phyloP scores from a whole-genome alignment of 2,797 vertebrate genomes.

The Uromys caudimaculatus region DNA sequence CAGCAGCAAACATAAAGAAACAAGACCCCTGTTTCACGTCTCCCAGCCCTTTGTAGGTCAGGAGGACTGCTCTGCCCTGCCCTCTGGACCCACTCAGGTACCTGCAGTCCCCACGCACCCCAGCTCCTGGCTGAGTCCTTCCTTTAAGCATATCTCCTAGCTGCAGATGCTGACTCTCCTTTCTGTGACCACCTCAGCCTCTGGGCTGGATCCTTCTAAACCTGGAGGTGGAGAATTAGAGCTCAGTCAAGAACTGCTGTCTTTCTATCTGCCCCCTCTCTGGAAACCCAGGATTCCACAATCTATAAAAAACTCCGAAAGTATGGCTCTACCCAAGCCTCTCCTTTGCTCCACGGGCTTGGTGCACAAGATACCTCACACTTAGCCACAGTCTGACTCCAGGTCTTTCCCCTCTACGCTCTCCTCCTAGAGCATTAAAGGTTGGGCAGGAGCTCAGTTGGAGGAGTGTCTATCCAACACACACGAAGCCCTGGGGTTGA shows the following conservation, averaged over 20 bases:
- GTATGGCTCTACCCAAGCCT: neutral
- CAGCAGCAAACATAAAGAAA: neutral
- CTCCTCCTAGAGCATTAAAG: neutral
- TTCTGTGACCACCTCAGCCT: neutral
- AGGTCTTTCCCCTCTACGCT: neutral
- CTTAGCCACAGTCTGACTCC: neutral
- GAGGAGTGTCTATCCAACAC: neutral
- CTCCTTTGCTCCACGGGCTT: neutral
- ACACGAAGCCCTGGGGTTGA: too few relatives aligned
- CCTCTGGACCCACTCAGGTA: neutral
- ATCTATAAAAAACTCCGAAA: neutral
- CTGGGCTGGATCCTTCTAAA: neutral
- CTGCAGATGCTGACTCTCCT: too few relatives aligned
- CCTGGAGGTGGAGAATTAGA: too few relatives aligned
- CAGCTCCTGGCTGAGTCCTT: neutral
- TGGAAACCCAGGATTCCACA: neutral
- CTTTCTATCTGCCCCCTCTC: neutral
- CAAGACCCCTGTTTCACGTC: neutral
- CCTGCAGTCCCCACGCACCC: neutral
- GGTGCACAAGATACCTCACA: neutral
- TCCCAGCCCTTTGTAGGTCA: neutral
- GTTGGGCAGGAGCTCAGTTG: neutral
- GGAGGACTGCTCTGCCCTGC: neutral
- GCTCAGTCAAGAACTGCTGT: neutral
- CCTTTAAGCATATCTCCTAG: neutral